Conservation (phyloP, 53 echinoderm and acorn worm genomes). For the Henricia sp. region DNA sequence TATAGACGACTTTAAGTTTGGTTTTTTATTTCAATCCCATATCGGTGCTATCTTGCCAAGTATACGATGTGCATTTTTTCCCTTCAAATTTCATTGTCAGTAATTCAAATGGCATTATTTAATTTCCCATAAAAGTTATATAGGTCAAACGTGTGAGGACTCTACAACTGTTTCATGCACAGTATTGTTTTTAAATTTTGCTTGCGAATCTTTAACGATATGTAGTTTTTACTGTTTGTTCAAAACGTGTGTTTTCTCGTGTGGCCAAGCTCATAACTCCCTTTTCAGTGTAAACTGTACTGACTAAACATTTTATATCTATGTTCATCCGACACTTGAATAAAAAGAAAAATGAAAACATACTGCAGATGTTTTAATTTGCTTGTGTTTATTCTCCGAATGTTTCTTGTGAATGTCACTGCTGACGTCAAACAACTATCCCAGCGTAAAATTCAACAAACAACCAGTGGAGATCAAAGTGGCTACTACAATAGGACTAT, state of each 20-base stretch:
- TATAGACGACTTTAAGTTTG: slow-evolving; percentile 10
- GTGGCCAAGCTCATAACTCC: not conserved
- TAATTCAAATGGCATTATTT: no score
- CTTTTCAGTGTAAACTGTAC: slow-evolving; percentile 58
- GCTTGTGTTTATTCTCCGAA: not conserved
- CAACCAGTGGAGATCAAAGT: no score
- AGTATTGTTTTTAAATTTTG: no score
- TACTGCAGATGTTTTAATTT: not conserved
- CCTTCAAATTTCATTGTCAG: not conserved
- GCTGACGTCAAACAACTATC: no score
- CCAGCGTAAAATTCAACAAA: no score
- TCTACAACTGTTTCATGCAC: no score
- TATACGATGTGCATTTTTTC: slow-evolving; percentile 1
- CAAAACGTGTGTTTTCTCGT: slow-evolving; percentile 3
- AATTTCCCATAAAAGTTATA: no score
- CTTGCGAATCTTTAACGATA: slow-evolving; percentile 12
- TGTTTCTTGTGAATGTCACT: no score
- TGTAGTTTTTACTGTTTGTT: slow-evolving; percentile 38
- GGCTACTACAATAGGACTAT: no score
- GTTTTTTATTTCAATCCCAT: slow-evolving; percentile 35
- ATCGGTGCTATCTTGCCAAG: slow-evolving; percentile 62
- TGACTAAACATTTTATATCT: slow-evolving; percentile 67
- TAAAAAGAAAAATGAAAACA: slow-evolving; percentile 57
- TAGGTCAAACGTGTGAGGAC: no score
- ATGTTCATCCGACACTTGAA: slow-evolving; percentile 71